These are phyloP conservation scores for Zaprionus lineosus DNA, from an alignment of 2,888 invertebrate species.

Conservation along the genomic window DNA sequence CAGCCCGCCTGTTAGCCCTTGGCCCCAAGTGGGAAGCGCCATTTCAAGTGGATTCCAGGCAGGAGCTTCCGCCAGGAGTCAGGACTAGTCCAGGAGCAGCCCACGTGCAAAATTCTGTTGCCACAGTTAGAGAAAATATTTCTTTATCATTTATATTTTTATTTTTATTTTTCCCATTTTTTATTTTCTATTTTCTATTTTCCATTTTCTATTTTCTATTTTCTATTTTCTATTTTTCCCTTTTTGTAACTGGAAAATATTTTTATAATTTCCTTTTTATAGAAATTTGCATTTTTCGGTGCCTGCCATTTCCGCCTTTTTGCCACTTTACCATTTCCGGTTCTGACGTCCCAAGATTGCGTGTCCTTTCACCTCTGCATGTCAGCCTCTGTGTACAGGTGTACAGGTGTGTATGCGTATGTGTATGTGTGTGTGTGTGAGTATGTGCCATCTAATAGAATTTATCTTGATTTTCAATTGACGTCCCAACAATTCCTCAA, in stretches of 20 bases:
- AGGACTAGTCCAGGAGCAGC: neutral
- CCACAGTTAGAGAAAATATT: slow-evolving; percentile 36
- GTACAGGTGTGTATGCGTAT: neutral
- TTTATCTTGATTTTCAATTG: slow-evolving; percentile 36
- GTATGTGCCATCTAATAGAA: slow-evolving; percentile 20
- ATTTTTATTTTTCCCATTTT: slow-evolving; percentile 31
- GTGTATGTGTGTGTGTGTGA: slow-evolving; percentile 3
- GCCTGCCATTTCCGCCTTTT: slow-evolving; percentile 64
- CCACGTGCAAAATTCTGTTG: slow-evolving; percentile 57
- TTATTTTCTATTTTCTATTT: slow-evolving; percentile 19
- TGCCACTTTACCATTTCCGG: slow-evolving; percentile 70
- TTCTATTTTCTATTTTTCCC: slow-evolving; percentile 25
- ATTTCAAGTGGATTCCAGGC: slow-evolving; percentile 61
- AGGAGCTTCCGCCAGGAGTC: slow-evolving; percentile 10
- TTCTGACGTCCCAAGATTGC: slow-evolving; percentile 55
- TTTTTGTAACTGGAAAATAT: slow-evolving; percentile 46
- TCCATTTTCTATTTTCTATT: slow-evolving; percentile 24
- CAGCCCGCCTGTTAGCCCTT: slow-evolving; percentile 33
- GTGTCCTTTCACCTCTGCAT: slow-evolving; percentile 24
- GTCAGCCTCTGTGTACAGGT: slow-evolving; percentile 4
- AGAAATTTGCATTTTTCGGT: slow-evolving; percentile 65
- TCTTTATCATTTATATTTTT: slow-evolving; percentile 3
- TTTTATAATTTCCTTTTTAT: slow-evolving; percentile 64
- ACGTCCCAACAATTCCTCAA: slow-evolving; percentile 29
- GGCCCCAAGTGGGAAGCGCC: slow-evolving; percentile 44